These are phyloP conservation scores for Neotoma lepida DNA, from an alignment of 2,113 vertebrate species.

Conservation along the genomic window DNA sequence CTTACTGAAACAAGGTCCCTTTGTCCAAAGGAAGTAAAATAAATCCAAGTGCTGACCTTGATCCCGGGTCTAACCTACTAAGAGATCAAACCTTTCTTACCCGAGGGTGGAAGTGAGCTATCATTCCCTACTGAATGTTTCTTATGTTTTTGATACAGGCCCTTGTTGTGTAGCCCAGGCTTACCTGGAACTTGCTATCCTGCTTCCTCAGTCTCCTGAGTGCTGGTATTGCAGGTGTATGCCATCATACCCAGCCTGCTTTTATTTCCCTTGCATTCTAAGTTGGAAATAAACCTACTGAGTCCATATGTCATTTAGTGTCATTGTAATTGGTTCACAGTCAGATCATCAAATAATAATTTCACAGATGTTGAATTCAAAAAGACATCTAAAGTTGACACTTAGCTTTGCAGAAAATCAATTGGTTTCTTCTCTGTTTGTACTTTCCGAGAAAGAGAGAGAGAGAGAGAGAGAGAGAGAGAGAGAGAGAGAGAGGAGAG, in stretches of 20 bases:
- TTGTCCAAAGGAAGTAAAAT: slow-evolving; percentile 49
- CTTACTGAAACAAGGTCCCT: slow-evolving; percentile 29
- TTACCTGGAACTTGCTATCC: not conserved
- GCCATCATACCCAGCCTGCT: not conserved
- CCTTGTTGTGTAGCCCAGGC: not conserved
- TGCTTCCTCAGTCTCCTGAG: not conserved
- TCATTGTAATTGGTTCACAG: slow-evolving; percentile 11
- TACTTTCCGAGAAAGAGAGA: not conserved
- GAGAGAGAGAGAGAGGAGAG: not conserved
- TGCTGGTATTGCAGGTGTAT: not conserved
- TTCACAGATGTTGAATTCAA: slow-evolving; percentile 30
- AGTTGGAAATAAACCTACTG: slow-evolving; percentile 19
- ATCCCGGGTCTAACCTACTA: not conserved
- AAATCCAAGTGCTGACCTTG: not conserved
- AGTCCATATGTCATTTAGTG: not conserved
- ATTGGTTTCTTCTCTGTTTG: not conserved
- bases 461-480: too few relatives aligned
- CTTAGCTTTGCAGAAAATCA: slow-evolving; percentile 48
- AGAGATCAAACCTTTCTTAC: slow-evolving; percentile 13
- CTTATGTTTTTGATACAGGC: not conserved
- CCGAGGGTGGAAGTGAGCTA: not conserved
- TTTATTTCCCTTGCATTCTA: slow-evolving; percentile 11
- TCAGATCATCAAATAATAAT: not conserved
- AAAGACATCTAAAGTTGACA: slow-evolving; percentile 12
- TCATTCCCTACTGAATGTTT: not conserved